Evolutionary conservation across 1,140 invertebrate species (phyloP).

Genomic region (Caenorhabditis latens): DNA sequence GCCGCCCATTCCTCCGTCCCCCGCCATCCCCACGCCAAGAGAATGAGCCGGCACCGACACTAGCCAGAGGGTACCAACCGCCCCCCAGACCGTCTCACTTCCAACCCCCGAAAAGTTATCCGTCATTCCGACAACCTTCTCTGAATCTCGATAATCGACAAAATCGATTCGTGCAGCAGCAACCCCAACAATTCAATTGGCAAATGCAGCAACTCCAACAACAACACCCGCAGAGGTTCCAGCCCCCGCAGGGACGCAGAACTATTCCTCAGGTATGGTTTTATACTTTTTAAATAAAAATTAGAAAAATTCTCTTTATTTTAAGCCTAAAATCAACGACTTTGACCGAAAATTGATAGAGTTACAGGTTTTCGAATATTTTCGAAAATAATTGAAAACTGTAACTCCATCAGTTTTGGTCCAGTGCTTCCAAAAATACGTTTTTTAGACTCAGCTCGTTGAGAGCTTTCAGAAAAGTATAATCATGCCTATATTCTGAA

Average conservation of each 20-base stretch:
- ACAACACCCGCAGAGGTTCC: conserved; percentile 18
- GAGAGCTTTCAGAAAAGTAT: too few species aligned
- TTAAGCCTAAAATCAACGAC: too few species aligned
- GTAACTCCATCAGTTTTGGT: too few species aligned
- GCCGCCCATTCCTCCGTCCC: conserved; percentile 17
- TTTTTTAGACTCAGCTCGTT: too few species aligned
- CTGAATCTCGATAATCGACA: background rate
- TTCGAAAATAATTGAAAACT: too few species aligned
- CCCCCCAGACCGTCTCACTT: conserved; percentile 42
- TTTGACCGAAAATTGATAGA: too few species aligned
- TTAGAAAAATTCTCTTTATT: too few species aligned
- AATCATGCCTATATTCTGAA: too few species aligned
- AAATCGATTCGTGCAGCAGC: background rate
- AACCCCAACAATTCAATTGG: conserved; percentile 24
- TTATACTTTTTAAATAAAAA: background rate
- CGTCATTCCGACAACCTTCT: conserved; percentile 5
- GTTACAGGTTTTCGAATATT: too few species aligned
- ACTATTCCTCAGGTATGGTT: conserved; percentile 14
- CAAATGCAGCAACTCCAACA: conserved; percentile 43
- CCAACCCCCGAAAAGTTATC: conserved; percentile 56
- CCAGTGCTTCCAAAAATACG: too few species aligned
- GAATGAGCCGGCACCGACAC: background rate
- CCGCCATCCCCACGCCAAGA: conserved; percentile 16
- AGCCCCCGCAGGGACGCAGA: background rate
- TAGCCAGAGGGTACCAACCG: conserved; percentile 58